Evolutionary conservation across 2,113 vertebrate genomes (phyloP), one percentile per base, ranked within the genome.

Genomic region (Brachyistius frenatus): DNA sequence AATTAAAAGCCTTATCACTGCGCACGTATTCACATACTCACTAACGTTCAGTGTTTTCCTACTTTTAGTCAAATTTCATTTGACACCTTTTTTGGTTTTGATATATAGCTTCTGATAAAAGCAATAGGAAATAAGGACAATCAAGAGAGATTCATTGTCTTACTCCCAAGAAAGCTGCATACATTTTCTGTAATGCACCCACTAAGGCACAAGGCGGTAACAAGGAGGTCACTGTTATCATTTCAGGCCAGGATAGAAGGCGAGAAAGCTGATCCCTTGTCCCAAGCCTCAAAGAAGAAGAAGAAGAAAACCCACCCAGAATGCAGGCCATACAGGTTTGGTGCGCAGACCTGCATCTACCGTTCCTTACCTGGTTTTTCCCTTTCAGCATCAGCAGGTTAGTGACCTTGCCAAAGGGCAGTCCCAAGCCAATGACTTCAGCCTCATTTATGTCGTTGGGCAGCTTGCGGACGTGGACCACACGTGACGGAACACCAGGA

Each of bases 311-410:
- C 13, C 41, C 15, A 52, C 33, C 57, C 52, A 61, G 32, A 53
- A 62, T 14, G 2, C 13, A 9, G 63, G 41, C 37, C 39, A 36
- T 31, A 58, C 61, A 75, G 58, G 71, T 80, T 67, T 76, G 58
- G 46, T 49, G 13, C 67, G 64, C 5, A 60, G 47, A 67, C 67
- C 30, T 33, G 35, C 32, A 73, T 62, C 7, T 2, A 11, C 5
- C 32, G 11, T 13, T 61, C 9, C 88, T 39, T 94, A 98, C 97
- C 97, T 99, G 98, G 63, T 98, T 99, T 92, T 99, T 99, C 39
- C 97, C 97, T 93, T 99, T 99, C 80, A 99, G 76, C 98, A 99
- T 99, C n/a, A 99, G 93, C 41, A 99, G 94, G 73, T 99, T 99
- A 79, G 97, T 99, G 85, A 99, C 97, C 88, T 99, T 99, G 77